Conservation (phyloP, 1,140 invertebrate species). For the Zaprionus ornatus region DNA sequence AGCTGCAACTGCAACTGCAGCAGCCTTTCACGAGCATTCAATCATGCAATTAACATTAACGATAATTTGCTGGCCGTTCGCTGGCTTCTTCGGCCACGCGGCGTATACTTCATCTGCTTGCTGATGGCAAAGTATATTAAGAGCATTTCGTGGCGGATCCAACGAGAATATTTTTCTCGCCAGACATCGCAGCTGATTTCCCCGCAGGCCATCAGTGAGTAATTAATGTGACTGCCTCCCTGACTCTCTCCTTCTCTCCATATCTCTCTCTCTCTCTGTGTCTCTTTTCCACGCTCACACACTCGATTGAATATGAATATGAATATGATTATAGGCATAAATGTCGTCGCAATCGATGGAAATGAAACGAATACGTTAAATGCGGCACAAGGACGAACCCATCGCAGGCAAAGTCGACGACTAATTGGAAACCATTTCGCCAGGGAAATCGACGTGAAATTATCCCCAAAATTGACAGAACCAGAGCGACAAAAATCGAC, state of each 20-base stretch:
- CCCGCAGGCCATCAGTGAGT: constrained; percentile 49
- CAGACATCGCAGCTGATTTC: constrained; percentile 56
- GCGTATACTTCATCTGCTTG: constrained; percentile 56
- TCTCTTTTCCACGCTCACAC: not conserved
- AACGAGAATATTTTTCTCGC: constrained; percentile 45
- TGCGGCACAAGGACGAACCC: constrained; percentile 2
- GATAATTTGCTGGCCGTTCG: constrained; percentile 51
- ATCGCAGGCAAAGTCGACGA: constrained; percentile 2
- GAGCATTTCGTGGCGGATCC: constrained; percentile 50
- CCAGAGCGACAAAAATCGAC: not conserved
- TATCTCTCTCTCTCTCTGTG: no score
- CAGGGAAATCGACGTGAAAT: constrained; percentile 9
- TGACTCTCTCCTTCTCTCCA: no score
- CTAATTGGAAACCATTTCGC: constrained; percentile 28
- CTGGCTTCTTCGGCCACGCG: constrained; percentile 35
- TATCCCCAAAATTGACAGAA: not conserved
- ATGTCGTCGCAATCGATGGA: constrained; percentile 26
- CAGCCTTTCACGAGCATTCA: constrained; percentile 49
- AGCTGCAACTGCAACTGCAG: constrained; percentile 2
- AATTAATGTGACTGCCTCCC: constrained; percentile 54
- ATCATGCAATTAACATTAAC: constrained; percentile 78
- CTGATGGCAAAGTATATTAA: constrained; percentile 39
- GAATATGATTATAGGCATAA: constrained; percentile 52
- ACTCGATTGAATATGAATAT: constrained; percentile 41
- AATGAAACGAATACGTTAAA: not conserved